Conservation (phyloP, 2,797 vertebrate genomes). For the Danio choprae region DNA sequence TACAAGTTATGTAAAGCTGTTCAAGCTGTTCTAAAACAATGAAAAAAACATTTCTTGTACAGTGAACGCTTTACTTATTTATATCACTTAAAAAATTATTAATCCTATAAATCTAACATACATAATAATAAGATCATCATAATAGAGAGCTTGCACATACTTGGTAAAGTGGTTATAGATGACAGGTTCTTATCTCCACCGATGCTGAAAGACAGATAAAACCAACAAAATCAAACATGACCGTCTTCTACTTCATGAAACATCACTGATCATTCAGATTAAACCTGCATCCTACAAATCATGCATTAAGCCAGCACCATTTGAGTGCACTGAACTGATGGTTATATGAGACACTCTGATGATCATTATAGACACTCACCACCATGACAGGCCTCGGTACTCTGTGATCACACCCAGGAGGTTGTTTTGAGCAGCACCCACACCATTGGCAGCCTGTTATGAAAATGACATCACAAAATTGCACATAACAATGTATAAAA, state of each 20-base stretch:
- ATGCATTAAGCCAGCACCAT: neutral
- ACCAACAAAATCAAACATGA: neutral
- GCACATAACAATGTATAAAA: neutral
- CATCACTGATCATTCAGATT: neutral
- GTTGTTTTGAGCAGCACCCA: constrained; percentile 76
- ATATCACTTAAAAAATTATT: neutral
- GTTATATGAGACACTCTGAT: neutral
- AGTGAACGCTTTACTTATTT: neutral
- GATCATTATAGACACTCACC: constrained; percentile 72
- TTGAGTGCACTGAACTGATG: neutral
- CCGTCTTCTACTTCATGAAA: neutral
- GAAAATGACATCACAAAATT: constrained; percentile 44
- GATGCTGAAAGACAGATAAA: constrained; percentile 75
- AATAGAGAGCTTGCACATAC: constrained; percentile 76
- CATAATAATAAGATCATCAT: neutral
- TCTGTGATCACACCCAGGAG: constrained; percentile 77
- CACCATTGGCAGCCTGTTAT: constrained; percentile 88
- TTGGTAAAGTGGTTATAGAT: constrained; percentile 89
- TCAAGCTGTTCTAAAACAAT: neutral
- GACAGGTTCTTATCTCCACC: constrained; percentile 85
- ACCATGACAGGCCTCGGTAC: constrained; percentile 91
- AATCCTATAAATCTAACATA: neutral
- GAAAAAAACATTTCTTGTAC: neutral
- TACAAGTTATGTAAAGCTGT: too few species aligned
- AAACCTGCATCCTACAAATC: neutral